A percentile compares a stretch with the other conserved stretches of the same genome.
Evolutionary conservation across 2,797 vertebrate genomes (phyloP).

Genomic region (Gambelia wislizenii): DNA sequence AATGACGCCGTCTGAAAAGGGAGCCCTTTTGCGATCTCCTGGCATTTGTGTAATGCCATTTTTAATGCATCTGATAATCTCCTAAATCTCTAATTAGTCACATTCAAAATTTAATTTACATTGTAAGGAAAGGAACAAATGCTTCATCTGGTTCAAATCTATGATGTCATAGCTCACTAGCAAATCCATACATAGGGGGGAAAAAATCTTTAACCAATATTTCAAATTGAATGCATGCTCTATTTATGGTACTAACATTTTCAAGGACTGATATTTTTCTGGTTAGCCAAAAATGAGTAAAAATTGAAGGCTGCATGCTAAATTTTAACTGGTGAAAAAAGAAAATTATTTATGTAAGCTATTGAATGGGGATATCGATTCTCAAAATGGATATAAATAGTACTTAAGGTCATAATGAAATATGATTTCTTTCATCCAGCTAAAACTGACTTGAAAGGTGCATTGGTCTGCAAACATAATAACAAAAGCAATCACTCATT

Average conservation of each 20-base stretch:
- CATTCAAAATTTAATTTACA: conserved; percentile 47
- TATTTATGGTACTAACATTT: conserved; percentile 33
- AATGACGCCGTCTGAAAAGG: no score
- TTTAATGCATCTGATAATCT: no score
- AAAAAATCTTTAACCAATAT: conserved; percentile 40
- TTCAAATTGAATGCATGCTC: conserved; percentile 20
- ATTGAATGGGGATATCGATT: conserved; percentile 8
- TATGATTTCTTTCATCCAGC: conserved; percentile 38
- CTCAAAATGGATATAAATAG: conserved; percentile 36
- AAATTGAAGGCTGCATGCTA: conserved; percentile 33
- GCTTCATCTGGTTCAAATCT: conserved; percentile 50
- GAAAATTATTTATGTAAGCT: neutral
- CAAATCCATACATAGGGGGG: neutral
- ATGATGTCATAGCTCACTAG: neutral
- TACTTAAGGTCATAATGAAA: conserved; percentile 45
- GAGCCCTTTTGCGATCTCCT: no score
- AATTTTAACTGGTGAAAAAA: conserved; percentile 16
- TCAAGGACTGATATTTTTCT: conserved; percentile 28
- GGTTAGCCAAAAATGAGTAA: conserved; percentile 27
- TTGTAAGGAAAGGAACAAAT: conserved; percentile 51
- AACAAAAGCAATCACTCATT: conserved; percentile 38
- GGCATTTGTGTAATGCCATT: no score
- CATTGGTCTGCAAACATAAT: conserved; percentile 34
- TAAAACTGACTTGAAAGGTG: conserved; percentile 50
- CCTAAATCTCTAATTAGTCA: conserved; percentile 40